Base-by-base conservation (phyloP, 92 coral and sea anemone species). In the Anthopleura xanthogrammica region DNA sequence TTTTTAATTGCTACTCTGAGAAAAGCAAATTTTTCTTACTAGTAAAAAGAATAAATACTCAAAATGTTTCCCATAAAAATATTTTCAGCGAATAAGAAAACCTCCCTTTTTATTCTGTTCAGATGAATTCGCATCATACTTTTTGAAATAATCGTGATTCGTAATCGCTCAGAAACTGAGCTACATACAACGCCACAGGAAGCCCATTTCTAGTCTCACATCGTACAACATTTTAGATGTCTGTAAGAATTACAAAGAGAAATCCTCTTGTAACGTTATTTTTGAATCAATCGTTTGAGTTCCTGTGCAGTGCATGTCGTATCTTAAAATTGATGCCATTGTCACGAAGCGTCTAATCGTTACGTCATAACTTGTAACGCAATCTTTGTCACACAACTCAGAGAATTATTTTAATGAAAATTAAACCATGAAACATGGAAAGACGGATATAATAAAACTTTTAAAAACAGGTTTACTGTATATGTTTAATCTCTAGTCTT, bases 401-500 rank as follows among this genome's bases (percentile, higher is more conserved):
- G 76, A 80, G 76, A 80, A 80, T 80, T 80, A 80, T 80, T 80
- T 80, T 80, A 80, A 80, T 80, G 82, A 79, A 62, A 62, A 62
- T 62, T 41, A 56, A 80, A 65, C 79, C 56, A 75, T 75, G 50
- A 52, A 20, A 60, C 48, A 29, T 57, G 75, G 83, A 74, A 80
- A 80, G 83, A 80, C 83, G 72, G 46, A 64, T 64, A 46, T 64
- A 42, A 41, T 41, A 75, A 75, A 75, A 41, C 79, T 82, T 57
- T 72, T 72, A 82, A 52, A 72, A 52, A 72, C 79, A 6, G 16
- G 14, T 43, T n/a, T 54, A 14, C 13, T 54, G 58, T 11, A 8
- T 54, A 11, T 0, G 0, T 12, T 54, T 54, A 11, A 54, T 54
- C 58, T 12, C 2, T 54, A 54, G 0, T 54, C 11, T 16, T 54